Evolutionary conservation across 2,888 invertebrate genomes (phyloP), one percentile per base, ranked within the genome.

Genomic region (Zygothrica quintamaculata): DNA sequence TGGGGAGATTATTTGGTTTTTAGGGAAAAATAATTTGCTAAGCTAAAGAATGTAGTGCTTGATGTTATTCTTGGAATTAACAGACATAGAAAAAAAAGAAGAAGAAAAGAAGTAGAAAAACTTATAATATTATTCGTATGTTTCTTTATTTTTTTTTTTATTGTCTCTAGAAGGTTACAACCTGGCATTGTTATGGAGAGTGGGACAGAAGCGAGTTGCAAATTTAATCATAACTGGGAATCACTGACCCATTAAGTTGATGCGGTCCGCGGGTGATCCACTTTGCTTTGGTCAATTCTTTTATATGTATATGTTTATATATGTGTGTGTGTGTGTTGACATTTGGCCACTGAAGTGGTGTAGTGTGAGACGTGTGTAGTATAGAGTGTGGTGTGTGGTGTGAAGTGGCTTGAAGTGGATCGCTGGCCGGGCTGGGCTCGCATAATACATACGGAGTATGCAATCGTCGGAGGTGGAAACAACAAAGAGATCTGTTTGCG

Each of bases 401-500:
- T 50, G 13, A 34, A 57, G 48, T 57, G 55, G 34, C 47, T 34
- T 65, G 42, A 37, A 56, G 64, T 42, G 50, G 53, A 58, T 46
- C 46, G 46, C 40, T 26, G n/a, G 26, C 26, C 12, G 16, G 50
- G 6, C 26, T 12, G 13, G 43, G 6, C 43, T 52, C 68, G 79
- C 76, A 72, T 77, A 67, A 71, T 71, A 60, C 26, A 31, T 36
- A 11, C 8, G 8, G 60, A 40, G 71, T 60, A 56, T 72, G 79
- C 76, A 75, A 78, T 75, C 69, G 77, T 65, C 72, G 65, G 65
- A 72, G 76, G 76, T 75, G 66, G 69, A 72, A 69, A 82, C 75
- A 76, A 79, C 73, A 79, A 82, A 76, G 70, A 82, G 76, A 78
- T 82, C 79, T 81, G 74, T 76, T 67, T 50, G 84, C 79, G 74